These are phyloP conservation scores for Hirtodrosophila duncani DNA, from an alignment of 2,888 invertebrate species.

Conservation along the genomic window DNA sequence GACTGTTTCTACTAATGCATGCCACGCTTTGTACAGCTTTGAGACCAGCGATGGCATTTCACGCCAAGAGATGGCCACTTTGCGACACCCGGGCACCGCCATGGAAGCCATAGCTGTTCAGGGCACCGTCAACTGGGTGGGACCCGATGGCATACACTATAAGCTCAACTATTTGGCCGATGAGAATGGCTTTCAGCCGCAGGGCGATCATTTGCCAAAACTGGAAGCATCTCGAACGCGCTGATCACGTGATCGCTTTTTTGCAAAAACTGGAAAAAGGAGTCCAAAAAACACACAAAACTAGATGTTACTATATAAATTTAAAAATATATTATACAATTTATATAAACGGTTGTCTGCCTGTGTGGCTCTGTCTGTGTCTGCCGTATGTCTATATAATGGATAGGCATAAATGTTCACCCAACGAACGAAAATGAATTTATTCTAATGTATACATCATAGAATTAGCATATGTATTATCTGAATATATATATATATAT, in stretches of 20 bases:
- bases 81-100: conserved; percentile 69
- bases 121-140: conserved; percentile 80
- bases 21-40: conserved; percentile 71
- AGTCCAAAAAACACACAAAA: conserved; percentile 19
- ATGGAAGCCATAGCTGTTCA: conserved; percentile 73
- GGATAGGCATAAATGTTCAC: conserved; percentile 43
- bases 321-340: conserved; percentile 11
- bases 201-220: conserved; percentile 66
- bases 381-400: conserved; percentile 13
- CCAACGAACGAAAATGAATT: conserved; percentile 32
- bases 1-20: too few relatives aligned
- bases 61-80: conserved; percentile 72
- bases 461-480: conserved; percentile 45
- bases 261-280: conserved; percentile 3
- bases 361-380: background rate
- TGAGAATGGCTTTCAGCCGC: conserved; percentile 72
- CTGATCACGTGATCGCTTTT: conserved; percentile 43
- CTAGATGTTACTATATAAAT: conserved; percentile 16
- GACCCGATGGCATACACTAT: conserved; percentile 80
- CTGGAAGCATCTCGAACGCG: conserved; percentile 9
- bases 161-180: conserved; percentile 78
- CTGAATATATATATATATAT: background rate
- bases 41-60: conserved; percentile 77
- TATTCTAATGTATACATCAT: conserved; percentile 38
- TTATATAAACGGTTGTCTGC: background rate